Conservation (phyloP, 2,888 invertebrate species). For the Calameuta pallipes region DNA sequence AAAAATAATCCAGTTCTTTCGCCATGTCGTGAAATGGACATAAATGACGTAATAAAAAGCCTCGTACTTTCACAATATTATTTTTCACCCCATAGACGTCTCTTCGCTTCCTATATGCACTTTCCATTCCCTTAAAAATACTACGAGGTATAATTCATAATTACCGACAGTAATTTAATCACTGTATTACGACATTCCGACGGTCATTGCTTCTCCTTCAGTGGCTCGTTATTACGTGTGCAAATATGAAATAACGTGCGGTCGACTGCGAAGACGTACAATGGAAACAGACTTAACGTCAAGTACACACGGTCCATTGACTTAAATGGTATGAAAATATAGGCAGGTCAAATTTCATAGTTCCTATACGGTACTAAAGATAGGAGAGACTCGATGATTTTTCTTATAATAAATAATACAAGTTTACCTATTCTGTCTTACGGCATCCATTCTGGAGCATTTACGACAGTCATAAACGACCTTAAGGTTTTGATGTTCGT, state of each 20-base stretch:
- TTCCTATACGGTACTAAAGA: background rate
- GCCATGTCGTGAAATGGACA: background rate
- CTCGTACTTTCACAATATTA: conserved; percentile 9
- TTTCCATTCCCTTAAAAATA: background rate
- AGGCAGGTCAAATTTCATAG: background rate
- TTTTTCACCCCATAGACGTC: background rate
- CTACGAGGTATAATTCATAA: conserved; percentile 26
- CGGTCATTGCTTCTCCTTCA: conserved; percentile 22
- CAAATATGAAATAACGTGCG: conserved; percentile 16
- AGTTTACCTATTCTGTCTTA: background rate
- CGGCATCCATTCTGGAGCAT: conserved; percentile 14
- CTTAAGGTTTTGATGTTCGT: conserved; percentile 44
- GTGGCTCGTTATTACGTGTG: conserved; percentile 20
- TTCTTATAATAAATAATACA: background rate
- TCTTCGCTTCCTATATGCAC: background rate
- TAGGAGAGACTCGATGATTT: background rate
- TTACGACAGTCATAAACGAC: conserved; percentile 38
- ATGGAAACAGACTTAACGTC: background rate
- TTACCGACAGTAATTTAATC: conserved; percentile 32
- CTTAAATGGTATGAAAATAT: background rate
- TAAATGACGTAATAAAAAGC: conserved; percentile 8
- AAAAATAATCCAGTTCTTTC: background rate
- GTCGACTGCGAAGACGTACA: background rate
- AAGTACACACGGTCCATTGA: background rate
- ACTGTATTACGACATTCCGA: conserved; percentile 23